A percentile compares a stretch with the other conserved stretches of the same genome.
These are phyloP conservation scores for Tipula unca DNA, from an alignment of 2,888 invertebrate species.

Conservation along the genomic window DNA sequence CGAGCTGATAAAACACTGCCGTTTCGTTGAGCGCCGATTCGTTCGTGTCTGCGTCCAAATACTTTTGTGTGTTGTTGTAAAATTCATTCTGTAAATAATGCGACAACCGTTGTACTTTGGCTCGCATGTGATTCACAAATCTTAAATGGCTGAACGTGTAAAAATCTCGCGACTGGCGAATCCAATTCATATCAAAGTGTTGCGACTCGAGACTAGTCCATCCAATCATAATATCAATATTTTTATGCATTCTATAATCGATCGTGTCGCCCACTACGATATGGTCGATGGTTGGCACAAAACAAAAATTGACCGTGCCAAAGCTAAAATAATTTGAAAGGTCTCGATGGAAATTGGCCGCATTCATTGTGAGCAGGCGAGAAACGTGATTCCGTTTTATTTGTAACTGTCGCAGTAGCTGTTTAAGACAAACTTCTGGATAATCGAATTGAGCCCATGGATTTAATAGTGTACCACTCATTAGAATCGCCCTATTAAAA, in stretches of 20 bases:
- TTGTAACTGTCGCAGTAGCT: background rate
- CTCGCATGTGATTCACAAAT: background rate
- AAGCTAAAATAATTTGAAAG: background rate
- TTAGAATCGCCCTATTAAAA: background rate
- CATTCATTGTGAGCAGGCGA: background rate
- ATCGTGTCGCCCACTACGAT: background rate
- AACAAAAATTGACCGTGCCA: background rate
- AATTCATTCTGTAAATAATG: background rate
- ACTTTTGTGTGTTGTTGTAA: background rate
- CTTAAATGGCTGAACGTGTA: background rate
- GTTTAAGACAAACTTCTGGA: background rate
- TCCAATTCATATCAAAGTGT: background rate
- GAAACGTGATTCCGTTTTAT: background rate
- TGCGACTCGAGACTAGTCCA: background rate
- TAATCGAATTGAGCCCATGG: background rate
- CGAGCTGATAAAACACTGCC: background rate
- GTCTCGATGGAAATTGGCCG: background rate
- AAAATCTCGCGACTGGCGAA: background rate
- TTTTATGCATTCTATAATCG: background rate
- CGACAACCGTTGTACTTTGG: background rate
- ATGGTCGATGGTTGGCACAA: background rate
- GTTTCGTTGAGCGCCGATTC: background rate
- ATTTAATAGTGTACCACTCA: background rate
- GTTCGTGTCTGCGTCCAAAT: background rate
- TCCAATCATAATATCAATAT: background rate